These are phyloP conservation scores for Alethe castanea DNA, from an alignment of 2,113 vertebrate species.

Conservation along the genomic window DNA sequence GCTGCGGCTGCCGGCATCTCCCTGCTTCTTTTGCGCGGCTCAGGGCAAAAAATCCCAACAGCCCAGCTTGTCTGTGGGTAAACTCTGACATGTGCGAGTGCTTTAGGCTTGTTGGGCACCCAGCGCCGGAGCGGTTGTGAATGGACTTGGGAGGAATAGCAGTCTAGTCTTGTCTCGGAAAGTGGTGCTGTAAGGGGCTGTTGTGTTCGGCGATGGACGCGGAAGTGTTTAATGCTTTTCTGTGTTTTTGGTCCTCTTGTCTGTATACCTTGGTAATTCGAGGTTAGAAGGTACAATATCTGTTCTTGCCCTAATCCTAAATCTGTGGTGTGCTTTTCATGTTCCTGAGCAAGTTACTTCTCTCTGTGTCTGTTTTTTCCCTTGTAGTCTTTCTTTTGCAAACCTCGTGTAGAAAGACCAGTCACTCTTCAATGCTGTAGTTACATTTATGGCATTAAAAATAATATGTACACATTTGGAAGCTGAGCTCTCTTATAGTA, in stretches of 20 bases:
- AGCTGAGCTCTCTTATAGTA: neutral
- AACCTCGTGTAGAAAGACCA: neutral
- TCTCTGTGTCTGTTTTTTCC: neutral
- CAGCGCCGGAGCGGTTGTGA: neutral
- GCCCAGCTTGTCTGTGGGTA: neutral
- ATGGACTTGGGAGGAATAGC: neutral
- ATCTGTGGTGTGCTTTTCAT: neutral
- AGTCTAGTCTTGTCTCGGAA: neutral
- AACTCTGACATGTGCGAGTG: neutral
- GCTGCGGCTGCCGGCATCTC: neutral
- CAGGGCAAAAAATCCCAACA: rapidly evolving
- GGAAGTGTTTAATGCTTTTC: neutral
- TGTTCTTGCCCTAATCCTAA: neutral
- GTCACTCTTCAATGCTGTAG: neutral
- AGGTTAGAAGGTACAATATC: neutral
- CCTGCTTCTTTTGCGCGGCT: neutral
- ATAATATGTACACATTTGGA: neutral
- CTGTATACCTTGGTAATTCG: neutral
- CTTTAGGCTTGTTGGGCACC: neutral
- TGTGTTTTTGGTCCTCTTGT: rapidly evolving
- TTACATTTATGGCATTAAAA: neutral
- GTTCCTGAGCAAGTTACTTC: neutral
- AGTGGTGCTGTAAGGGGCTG: neutral
- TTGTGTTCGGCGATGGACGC: neutral
- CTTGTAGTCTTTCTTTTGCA: neutral